Conservation (phyloP, 2,888 invertebrate species). For the Achlya flavicornis region DNA sequence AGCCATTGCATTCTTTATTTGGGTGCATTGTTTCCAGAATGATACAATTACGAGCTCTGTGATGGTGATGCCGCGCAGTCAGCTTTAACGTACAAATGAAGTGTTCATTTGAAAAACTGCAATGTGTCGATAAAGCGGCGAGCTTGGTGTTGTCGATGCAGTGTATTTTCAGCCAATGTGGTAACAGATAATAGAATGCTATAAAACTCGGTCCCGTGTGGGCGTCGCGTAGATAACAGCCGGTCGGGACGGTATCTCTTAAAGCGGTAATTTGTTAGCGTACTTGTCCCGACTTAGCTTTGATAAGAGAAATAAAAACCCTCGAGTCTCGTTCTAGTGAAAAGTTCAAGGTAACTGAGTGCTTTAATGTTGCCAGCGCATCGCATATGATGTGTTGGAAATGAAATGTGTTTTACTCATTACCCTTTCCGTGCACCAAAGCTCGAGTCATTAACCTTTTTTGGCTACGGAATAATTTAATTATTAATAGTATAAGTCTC, state of each 20-base stretch:
- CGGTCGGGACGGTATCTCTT: slow-evolving; percentile 62
- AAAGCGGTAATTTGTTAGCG: slow-evolving; percentile 75
- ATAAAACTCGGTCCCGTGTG: slow-evolving; percentile 70
- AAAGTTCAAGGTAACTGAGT: slow-evolving; percentile 44
- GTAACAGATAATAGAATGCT: slow-evolving; percentile 70
- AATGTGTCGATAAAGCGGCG: slow-evolving; percentile 46
- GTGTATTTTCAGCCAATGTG: slow-evolving; percentile 74
- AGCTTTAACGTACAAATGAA: slow-evolving; percentile 24
- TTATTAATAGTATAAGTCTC: too few relatives aligned
- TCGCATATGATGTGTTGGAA: slow-evolving; percentile 2
- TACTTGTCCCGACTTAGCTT: slow-evolving; percentile 52
- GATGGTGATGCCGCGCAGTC: slow-evolving; percentile 3
- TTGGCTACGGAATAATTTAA: background rate
- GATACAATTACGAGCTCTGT: slow-evolving; percentile 9
- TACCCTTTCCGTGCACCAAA: background rate
- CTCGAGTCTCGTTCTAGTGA: slow-evolving; percentile 25
- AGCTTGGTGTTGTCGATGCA: slow-evolving; percentile 50
- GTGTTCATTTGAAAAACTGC: slow-evolving; percentile 45
- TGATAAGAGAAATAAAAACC: slow-evolving; percentile 60
- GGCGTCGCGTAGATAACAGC: slow-evolving; percentile 69
- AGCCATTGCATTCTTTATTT: slow-evolving; percentile 50
- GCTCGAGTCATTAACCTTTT: too few relatives aligned
- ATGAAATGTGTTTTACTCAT: background rate
- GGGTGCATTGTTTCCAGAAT: slow-evolving; percentile 21
- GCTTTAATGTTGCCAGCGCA: slow-evolving; percentile 15